Base-by-base conservation (phyloP, 2,797 vertebrate genomes). In the Champsocephalus gunnari region DNA sequence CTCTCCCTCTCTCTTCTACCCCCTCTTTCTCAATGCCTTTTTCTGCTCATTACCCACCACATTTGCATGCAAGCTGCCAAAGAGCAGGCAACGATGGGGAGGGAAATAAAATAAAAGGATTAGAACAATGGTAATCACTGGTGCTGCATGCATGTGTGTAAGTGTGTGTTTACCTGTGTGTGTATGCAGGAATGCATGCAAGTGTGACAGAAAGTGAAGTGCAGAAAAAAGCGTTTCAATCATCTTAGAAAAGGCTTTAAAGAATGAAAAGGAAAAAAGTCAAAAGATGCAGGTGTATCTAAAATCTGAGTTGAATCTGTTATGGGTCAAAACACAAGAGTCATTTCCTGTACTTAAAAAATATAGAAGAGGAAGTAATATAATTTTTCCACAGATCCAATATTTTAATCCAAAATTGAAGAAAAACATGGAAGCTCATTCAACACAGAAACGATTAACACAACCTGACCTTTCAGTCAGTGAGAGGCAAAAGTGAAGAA, bases 21-120 rank as follows among this genome's bases (percentile, higher is more conserved):
- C 74, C 71, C 83, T 75, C 69, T 85, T 86, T 61, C 87, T 87
- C 85, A 53, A 61, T 82, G 83, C 88, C 84, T 91, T 92, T 93
- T 92, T 91, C 91, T 92, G 90, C 93, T 94, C 94, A 95, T 94
- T 94, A 95, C 89, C 90, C 89, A 86, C 74, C 71, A 84, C 91
- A 94, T 94, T 94, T 94, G 93, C 94, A 94, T 94, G 88, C 88
- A 75, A 81, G 84, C 93, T 94, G 92, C 92, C 92, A 94, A 93
- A 93, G 92, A 87, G 88, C 89, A 88, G 72, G 74, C 85, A 92
- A 84, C 81, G 82, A 91, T 87, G 81, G 88, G 88, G 90, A 92
- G 85, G 87, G 81, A 93, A 92, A 90, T 92, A 90, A 92, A 93
- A 93, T 92, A 92, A 93, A 94, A 92, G 92, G 89, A 93, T 93